A percentile compares a stretch with the other conserved stretches of the same genome.
Evolutionary conservation across 1,140 invertebrate species (phyloP).

Genomic region (Neodiprion fabricii): DNA sequence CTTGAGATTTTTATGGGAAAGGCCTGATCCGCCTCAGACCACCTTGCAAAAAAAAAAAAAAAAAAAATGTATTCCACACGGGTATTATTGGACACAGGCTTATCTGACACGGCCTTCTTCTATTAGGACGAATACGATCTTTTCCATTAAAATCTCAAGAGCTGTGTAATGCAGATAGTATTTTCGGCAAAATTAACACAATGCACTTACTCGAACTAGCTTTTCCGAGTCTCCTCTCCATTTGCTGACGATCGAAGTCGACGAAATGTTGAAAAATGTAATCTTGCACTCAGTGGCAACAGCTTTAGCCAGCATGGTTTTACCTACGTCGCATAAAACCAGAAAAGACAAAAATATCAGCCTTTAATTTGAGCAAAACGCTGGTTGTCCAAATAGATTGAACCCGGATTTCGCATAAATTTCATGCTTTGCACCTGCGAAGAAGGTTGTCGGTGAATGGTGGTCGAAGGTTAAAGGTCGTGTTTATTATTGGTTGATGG

Average conservation of each 20-base stretch:
- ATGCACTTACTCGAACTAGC: slow-evolving; percentile 74
- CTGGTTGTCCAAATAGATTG: not conserved
- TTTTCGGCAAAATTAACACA: slow-evolving; percentile 14
- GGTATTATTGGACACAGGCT: no score
- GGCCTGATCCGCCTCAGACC: no score
- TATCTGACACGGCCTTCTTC: no score
- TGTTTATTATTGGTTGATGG: not conserved
- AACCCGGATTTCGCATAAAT: not conserved
- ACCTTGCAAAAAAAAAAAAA: no score
- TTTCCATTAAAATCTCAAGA: not conserved
- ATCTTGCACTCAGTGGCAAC: slow-evolving; percentile 83
- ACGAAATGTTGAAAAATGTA: slow-evolving; percentile 93
- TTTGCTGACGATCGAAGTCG: slow-evolving; percentile 88
- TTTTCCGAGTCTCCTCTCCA: slow-evolving; percentile 97
- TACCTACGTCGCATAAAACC: slow-evolving; percentile 64
- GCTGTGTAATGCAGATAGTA: not conserved
- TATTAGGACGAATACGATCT: not conserved
- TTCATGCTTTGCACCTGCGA: not conserved
- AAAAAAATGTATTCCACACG: no score
- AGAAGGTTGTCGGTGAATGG: not conserved
- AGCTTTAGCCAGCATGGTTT: slow-evolving; percentile 89
- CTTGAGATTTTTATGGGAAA: no score
- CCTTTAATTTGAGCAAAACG: not conserved
- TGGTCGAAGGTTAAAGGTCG: not conserved
- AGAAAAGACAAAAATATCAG: not conserved